phyloP scores from a whole-genome alignment of 2,888 invertebrate genomes.

The Heliconius cydno region DNA sequence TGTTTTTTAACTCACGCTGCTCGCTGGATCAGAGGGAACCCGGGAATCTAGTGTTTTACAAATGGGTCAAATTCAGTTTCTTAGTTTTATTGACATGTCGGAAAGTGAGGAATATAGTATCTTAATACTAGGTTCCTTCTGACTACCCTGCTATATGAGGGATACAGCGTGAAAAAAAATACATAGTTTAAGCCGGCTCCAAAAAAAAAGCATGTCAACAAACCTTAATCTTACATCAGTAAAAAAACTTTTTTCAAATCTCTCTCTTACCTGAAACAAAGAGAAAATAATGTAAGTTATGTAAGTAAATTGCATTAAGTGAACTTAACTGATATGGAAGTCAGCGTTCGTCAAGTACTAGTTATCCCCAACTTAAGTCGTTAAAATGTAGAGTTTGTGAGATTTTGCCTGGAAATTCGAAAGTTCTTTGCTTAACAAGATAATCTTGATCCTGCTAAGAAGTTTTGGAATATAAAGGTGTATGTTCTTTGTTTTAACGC shows the following conservation, averaged over 20 bases:
- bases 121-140: no score
- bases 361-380: conserved; percentile 12
- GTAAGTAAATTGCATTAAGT: neutral
- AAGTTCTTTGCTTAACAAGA: conserved; percentile 10
- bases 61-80: no score
- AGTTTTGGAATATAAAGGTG: neutral
- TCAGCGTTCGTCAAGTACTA: conserved; percentile 15
- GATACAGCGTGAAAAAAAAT: neutral
- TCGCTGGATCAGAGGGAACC: neutral
- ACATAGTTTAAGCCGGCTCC: neutral
- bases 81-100: no score
- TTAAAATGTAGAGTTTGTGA: conserved; percentile 12
- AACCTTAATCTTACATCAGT: neutral
- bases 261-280: conserved; percentile 34
- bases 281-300: neutral
- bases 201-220: neutral
- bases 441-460: conserved; percentile 1
- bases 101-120: no score
- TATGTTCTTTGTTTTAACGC: neutral
- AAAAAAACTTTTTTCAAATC: neutral
- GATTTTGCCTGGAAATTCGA: neutral
- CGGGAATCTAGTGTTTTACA: neutral
- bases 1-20: neutral
- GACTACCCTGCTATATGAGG: neutral
- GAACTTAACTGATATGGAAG: conserved; percentile 23